Conservation (phyloP, 2,888 invertebrate genomes). For the Eupithecia vulgata region DNA sequence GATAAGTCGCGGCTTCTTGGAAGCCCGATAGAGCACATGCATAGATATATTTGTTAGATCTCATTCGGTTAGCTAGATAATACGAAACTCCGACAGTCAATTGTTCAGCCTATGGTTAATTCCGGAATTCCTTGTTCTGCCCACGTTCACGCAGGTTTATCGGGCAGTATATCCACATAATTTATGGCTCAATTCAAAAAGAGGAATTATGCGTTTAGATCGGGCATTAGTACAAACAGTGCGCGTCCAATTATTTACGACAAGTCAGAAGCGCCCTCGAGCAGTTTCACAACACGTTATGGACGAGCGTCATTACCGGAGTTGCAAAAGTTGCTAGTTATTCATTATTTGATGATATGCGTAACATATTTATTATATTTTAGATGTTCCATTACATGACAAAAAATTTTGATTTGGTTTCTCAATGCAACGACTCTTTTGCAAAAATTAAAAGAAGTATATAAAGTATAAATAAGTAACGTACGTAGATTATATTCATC, state of each 20-base stretch:
- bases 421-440: neutral
- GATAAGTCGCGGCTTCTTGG: neutral
- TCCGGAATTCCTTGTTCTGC: conserved; percentile 48
- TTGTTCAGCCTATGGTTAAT: conserved; percentile 31
- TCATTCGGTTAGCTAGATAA: neutral
- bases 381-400: conserved; percentile 5
- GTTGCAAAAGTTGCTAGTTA: conserved; percentile 59
- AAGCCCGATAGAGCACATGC: neutral
- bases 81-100: conserved; percentile 28
- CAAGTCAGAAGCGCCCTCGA: conserved; percentile 59
- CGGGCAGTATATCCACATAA: conserved; percentile 44
- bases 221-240: conserved; percentile 73
- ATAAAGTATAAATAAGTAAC: neutral
- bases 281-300: conserved; percentile 66
- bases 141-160: conserved; percentile 51
- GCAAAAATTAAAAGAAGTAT: neutral
- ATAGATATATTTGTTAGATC: neutral
- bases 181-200: conserved; percentile 74
- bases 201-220: conserved; percentile 70
- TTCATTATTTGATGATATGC: conserved; percentile 58
- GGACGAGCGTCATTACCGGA: conserved; percentile 59
- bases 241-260: conserved; percentile 76
- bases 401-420: conserved; percentile 3
- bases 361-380: conserved; percentile 41
- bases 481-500: no score